phyloP scores from a whole-genome alignment of 2,797 vertebrate genomes.

The Oreochromis mossambicus region DNA sequence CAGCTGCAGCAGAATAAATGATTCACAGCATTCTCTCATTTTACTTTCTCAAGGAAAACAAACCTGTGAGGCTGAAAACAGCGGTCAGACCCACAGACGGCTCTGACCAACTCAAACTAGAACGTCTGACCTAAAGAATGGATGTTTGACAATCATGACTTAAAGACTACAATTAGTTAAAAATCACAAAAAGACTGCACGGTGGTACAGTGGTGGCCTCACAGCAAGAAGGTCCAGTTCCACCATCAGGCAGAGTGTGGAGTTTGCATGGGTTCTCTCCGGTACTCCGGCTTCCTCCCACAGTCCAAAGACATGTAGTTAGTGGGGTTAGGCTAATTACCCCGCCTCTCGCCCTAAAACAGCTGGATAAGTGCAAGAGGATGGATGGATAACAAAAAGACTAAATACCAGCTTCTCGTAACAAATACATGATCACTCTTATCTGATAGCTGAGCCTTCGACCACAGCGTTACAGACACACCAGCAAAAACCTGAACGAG shows the following conservation, averaged over 20 bases:
- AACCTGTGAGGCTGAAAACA: background rate
- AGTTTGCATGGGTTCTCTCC: background rate
- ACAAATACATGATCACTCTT: background rate
- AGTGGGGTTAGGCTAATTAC: background rate
- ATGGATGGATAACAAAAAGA: background rate
- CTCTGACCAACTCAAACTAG: background rate
- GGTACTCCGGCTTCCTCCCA: background rate
- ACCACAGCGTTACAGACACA: background rate
- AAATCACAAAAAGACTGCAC: fast-evolving
- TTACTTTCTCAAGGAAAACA: background rate
- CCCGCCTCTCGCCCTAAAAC: background rate
- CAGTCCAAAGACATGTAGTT: fast-evolving
- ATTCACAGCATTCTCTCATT: background rate
- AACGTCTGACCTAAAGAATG: fast-evolving
- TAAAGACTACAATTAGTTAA: background rate
- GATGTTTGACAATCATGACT: background rate
- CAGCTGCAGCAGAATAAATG: background rate
- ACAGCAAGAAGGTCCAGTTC: background rate
- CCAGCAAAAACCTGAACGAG: background rate
- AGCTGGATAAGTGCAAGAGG: background rate
- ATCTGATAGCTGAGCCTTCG: background rate
- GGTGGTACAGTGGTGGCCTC: fast-evolving
- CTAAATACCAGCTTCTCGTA: background rate
- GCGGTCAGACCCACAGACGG: background rate
- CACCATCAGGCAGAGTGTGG: background rate